Base-by-base conservation (phyloP, 2,113 vertebrate species). In the Macrotis lagotis region DNA sequence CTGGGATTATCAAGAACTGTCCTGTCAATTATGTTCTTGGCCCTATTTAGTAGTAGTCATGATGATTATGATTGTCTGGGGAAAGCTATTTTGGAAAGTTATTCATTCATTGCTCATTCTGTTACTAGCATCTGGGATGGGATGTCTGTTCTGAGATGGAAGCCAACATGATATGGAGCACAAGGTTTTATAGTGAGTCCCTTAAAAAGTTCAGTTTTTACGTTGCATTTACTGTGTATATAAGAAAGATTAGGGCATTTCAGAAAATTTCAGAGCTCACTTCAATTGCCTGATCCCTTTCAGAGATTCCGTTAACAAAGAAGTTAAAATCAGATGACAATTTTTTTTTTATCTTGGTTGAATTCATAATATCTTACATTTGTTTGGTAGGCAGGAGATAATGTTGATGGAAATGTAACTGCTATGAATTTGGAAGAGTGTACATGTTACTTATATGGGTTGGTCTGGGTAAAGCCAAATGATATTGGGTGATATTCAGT, bases 81-180 rank as follows among this genome's bases (percentile, higher is more conserved):
- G 92, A 90, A 88, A 88, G 50, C n/a, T 92, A 90, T 88, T 90
- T 94, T 92, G 37, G 66, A 50, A 83, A 94, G 47, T 47, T 37
- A 88, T 83, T n/a, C 74, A 37, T 92, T 83, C 22, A 89, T 53
- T 94, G 50, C 25, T 90, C 25, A 90, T 90, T 26, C 50, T 51
- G 8, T 12, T 50, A n/a, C 24, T 0, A 37, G 16, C 25, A n/a
- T 90, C 55, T 94, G 90, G 83, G 19, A 83, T 88, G 90, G 50
- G 11, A 88, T 90, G 28, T 16, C 49, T 95, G 49, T 90, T 88
- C 51, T 92, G 88, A 93, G n/a, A 83, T 83, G 19, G 37, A 22
- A 83, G 66, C 66, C 66, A 83, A 83, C 37, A 83, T 83, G 37
- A 37, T 83, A 83, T 44, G 66, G n/a, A 83, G 37, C 66, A 22